Conservation (phyloP, 1,140 invertebrate species). For the Idris sp. region DNA sequence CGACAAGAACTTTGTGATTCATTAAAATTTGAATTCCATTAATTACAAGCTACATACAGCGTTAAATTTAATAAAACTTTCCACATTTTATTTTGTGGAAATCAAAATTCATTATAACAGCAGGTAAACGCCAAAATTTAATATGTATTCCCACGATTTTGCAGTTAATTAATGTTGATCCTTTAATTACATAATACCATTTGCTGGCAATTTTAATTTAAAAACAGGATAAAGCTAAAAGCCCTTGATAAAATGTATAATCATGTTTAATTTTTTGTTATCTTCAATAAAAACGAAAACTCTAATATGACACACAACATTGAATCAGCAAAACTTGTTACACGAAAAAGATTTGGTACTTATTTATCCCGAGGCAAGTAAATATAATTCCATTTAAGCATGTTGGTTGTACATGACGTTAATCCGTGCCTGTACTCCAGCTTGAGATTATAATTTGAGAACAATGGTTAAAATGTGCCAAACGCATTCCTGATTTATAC, state of each 20-base stretch:
- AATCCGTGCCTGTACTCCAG: slow-evolving; percentile 26
- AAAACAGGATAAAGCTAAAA: slow-evolving; percentile 10
- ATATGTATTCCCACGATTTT: too few species aligned
- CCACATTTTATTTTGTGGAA: too few species aligned
- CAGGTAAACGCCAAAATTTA: too few species aligned
- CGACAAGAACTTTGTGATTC: too few species aligned
- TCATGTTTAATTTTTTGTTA: too few species aligned
- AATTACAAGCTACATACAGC: too few species aligned
- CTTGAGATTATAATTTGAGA: slow-evolving; percentile 34
- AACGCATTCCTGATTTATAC: slow-evolving; percentile 51
- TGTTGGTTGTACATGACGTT: slow-evolving; percentile 45
- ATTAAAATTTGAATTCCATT: too few species aligned
- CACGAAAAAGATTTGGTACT: slow-evolving; percentile 2
- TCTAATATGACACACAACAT: slow-evolving; percentile 28
- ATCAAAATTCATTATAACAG: too few species aligned
- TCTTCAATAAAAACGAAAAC: slow-evolving; percentile 33
- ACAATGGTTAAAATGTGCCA: slow-evolving; percentile 56
- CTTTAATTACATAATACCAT: too few species aligned
- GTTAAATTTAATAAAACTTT: too few species aligned
- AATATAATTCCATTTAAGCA: slow-evolving; percentile 29
- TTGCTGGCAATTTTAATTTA: neutral
- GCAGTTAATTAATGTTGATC: too few species aligned
- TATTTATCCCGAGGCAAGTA: slow-evolving; percentile 2
- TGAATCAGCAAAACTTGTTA: slow-evolving; percentile 37
- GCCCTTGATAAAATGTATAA: slow-evolving; percentile 21